Evolutionary conservation across 2,113 vertebrate genomes (phyloP), one percentile per base, ranked within the genome.

Genomic region (Chelonoidis abingdonii): DNA sequence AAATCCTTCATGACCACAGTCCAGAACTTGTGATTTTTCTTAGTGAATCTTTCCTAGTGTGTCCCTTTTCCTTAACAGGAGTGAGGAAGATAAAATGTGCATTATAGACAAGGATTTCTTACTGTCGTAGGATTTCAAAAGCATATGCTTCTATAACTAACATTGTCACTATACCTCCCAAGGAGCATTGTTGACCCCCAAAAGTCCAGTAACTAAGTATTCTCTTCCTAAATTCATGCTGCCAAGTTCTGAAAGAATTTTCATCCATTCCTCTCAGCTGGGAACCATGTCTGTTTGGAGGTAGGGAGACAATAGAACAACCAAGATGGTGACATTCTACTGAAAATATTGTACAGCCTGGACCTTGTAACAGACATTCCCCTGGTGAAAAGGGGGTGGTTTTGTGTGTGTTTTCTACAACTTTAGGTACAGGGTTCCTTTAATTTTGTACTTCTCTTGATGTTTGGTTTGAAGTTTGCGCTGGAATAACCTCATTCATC

Each of bases 91-190:
- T 44, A 94, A 89, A 93, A 62, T 17, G 83, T 84, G 22, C 8
- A 29, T 50, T 88, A 10, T 83, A 56, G 2, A 5, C 76, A 80
- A 94, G 93, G 49, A 93, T 92, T 27, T 50, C 82, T 89, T 84
- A 17, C n/a, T 90, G 49, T 50, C 57, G 87, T 91, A 75, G 90
- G 53, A 62, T 93, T 95, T 95, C 86, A 75, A 94, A 95, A 88
- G 5, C 80, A 93, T 84, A 76, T 90, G 83, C 76, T 92, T 29
- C 56, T 95, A 94, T 62, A 91, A 38, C 56, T 83, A 89, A 38
- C 86, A 44, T 29, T 49, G 6, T 49, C 86, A 49, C 16, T 92
- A 78, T 86, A 57, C 76, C 25, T 93, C 24, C 21, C 86, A 41
- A 57, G 38, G 44, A 35, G 78, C 75, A 53, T 16, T 94, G 87